Percentiles rank a stretch among this genome's conserved stretches.
phyloP scores from a whole-genome alignment of 2,888 invertebrate species.

The Agrotis exclamationis region DNA sequence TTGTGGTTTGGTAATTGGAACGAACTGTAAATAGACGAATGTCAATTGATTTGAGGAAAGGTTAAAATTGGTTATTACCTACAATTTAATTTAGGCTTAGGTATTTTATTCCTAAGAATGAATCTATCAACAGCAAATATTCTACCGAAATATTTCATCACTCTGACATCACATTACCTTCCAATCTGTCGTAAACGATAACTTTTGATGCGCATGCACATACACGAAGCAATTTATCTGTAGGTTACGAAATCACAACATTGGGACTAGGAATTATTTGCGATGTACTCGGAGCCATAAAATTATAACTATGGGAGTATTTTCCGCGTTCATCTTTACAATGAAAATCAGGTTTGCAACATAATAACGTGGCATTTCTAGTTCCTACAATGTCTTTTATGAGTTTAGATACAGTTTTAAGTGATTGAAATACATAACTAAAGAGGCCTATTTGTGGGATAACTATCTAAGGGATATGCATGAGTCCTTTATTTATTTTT shows the following conservation, averaged over 20 bases:
- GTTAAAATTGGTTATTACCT: not conserved
- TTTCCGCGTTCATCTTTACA: constrained; percentile 4
- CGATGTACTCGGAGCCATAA: constrained; percentile 20
- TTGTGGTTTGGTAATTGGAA: not conserved
- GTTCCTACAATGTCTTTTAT: constrained; percentile 15
- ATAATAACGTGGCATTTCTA: not conserved
- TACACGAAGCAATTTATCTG: constrained; percentile 49
- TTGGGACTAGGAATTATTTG: constrained; percentile 9
- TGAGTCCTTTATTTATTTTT: too few species aligned
- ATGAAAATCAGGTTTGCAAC: constrained; percentile 21
- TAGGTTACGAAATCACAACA: constrained; percentile 36
- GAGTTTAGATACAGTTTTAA: not conserved
- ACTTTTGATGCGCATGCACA: constrained; percentile 50
- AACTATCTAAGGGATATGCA: not conserved
- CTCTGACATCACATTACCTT: constrained; percentile 23
- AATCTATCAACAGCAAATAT: not conserved
- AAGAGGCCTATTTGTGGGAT: too few species aligned
- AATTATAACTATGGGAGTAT: constrained; percentile 11
- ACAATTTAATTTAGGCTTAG: too few species aligned
- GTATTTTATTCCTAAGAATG: not conserved
- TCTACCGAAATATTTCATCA: constrained; percentile 44
- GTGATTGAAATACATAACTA: not conserved
- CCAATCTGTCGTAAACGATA: constrained; percentile 48
- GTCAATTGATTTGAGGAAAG: not conserved
- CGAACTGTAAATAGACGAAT: not conserved